phyloP scores from a whole-genome alignment of 2,113 vertebrate genomes.

The Butorides virescens region DNA sequence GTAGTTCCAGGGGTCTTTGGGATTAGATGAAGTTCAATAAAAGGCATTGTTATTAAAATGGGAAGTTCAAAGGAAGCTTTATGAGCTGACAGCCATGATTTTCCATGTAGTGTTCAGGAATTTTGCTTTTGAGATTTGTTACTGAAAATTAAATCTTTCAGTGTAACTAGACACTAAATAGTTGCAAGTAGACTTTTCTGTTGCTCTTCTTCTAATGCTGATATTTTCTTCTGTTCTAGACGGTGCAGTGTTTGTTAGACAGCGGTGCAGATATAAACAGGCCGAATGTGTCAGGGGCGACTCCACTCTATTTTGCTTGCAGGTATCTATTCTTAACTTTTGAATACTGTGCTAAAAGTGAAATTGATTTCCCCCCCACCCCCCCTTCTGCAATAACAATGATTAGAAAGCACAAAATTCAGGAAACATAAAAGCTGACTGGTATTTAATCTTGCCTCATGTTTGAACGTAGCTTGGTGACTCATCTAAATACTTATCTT shows the following conservation, averaged over 20 bases:
- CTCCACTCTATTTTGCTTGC: constrained; percentile 97
- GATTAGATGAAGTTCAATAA: neutral
- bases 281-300: constrained; percentile 96
- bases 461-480: neutral
- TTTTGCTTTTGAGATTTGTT: neutral
- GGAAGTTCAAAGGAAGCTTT: neutral
- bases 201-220: neutral
- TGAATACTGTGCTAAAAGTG: neutral
- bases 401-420: neutral
- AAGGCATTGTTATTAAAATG: neutral
- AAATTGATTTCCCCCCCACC: neutral
- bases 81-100: neutral
- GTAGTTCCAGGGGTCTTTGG: neutral
- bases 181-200: neutral
- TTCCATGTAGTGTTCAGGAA: neutral
- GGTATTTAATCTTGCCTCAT: neutral
- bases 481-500: neutral
- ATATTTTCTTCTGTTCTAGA: constrained; percentile 72
- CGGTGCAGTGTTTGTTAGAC: constrained; percentile 94
- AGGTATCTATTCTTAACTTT: constrained; percentile 76
- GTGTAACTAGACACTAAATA: neutral
- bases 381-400: neutral
- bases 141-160: neutral
- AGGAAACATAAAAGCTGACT: neutral
- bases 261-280: constrained; percentile 97